Conservation (phyloP, 2,797 vertebrate genomes). For the Thunnus albacares region DNA sequence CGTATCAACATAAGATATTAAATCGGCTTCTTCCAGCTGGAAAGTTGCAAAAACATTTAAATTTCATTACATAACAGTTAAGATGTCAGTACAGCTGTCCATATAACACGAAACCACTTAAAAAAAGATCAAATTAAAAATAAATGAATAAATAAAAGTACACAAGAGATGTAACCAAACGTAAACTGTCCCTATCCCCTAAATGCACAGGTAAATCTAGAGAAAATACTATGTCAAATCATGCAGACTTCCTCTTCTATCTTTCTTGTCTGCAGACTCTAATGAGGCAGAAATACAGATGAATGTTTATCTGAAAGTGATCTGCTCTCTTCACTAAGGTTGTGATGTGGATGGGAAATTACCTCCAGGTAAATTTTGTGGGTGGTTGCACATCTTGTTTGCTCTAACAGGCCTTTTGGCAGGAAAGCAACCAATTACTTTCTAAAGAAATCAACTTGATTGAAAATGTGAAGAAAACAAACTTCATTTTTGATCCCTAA, state of each 20-base stretch:
- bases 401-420: conserved; percentile 10
- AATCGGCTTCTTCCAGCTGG: not conserved
- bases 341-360: conserved; percentile 13
- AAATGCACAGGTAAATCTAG: not conserved
- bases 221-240: not conserved
- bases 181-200: not conserved
- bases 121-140: not conserved
- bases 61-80: too few species aligned
- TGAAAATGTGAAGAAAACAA: conserved; percentile 3
- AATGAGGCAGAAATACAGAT: conserved; percentile 30
- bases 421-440: conserved; percentile 38
- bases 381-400: conserved; percentile 2
- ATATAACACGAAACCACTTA: not conserved
- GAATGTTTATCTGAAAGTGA: not conserved
- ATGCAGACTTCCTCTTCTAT: not conserved
- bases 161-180: not conserved
- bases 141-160: not conserved
- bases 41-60: not conserved
- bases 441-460: conserved; percentile 11
- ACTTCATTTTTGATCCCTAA: conserved; percentile 11
- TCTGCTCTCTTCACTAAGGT: conserved; percentile 10
- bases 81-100: too few species aligned
- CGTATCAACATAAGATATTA: too few species aligned
- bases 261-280: not conserved
- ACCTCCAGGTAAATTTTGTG: conserved; percentile 25